Conservation (phyloP, 2,888 invertebrate genomes). For the Petrolisthes manimaculis region DNA sequence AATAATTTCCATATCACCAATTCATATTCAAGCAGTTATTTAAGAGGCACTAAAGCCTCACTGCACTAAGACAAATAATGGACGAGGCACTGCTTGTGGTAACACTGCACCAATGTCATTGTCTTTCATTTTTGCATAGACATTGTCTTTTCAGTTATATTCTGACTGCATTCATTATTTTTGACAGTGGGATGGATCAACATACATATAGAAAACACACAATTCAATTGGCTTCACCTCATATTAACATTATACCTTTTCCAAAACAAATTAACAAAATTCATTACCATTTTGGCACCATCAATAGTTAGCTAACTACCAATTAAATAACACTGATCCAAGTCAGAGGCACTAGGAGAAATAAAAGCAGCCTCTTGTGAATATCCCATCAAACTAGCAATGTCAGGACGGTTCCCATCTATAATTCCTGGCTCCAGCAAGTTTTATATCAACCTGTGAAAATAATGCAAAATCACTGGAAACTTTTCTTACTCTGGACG, state of each 20-base stretch:
- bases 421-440: conserved; percentile 27
- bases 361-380: conserved; percentile 17
- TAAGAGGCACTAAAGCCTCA: conserved; percentile 47
- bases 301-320: background rate
- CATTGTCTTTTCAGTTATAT: conserved; percentile 42
- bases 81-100: conserved; percentile 62
- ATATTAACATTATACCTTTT: too few relatives aligned
- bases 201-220: conserved; percentile 16
- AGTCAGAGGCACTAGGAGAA: background rate
- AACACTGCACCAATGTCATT: conserved; percentile 49
- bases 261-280: background rate
- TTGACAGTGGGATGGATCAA: conserved; percentile 47
- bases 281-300: conserved; percentile 6
- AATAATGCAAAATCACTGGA: background rate
- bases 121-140: conserved; percentile 54
- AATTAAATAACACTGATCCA: background rate
- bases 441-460: background rate
- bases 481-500: conserved; percentile 43
- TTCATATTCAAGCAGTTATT: conserved; percentile 42
- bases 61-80: conserved; percentile 43
- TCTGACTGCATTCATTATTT: conserved; percentile 39
- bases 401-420: conserved; percentile 34
- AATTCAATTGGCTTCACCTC: too few relatives aligned
- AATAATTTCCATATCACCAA: conserved; percentile 39
- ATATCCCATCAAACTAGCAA: conserved; percentile 25